Conservation (phyloP, 1,140 invertebrate genomes). For the Thaumatotibia leucotreta region DNA sequence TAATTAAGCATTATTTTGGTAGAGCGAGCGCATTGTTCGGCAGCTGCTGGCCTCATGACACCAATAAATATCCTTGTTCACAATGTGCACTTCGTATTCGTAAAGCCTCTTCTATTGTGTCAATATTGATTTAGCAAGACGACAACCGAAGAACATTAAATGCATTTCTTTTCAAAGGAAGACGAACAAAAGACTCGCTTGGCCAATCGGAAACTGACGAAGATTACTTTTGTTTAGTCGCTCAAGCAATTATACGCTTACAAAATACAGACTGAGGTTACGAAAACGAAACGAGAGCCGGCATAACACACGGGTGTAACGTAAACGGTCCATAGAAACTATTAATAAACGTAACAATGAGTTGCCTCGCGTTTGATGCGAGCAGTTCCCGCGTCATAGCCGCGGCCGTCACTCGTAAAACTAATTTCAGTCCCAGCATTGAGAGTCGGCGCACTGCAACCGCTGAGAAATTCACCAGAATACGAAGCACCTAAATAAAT, state of each 20-base stretch:
- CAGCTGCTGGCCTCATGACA: conserved; percentile 54
- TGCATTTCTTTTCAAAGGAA: conserved; percentile 4
- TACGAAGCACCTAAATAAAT: background rate
- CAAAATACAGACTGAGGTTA: conserved; percentile 51
- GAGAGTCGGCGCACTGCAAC: conserved; percentile 28
- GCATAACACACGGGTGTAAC: conserved; percentile 49
- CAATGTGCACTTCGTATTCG: conserved; percentile 20
- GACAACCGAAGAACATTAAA: conserved; percentile 19
- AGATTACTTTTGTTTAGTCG: conserved; percentile 5
- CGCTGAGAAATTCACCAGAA: conserved; percentile 18
- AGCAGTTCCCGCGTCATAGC: conserved; percentile 50
- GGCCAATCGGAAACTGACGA: background rate
- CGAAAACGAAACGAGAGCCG: conserved; percentile 35
- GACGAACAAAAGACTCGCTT: background rate
- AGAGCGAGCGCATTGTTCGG: conserved; percentile 46
- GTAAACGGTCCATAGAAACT: conserved; percentile 57
- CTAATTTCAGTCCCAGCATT: conserved; percentile 56
- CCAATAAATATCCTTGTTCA: conserved; percentile 38
- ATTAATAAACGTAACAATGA: conserved; percentile 72
- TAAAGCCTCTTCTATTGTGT: conserved; percentile 24
- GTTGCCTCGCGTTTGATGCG: conserved; percentile 53
- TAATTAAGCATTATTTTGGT: conserved; percentile 55
- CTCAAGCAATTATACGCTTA: conserved; percentile 27
- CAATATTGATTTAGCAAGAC: conserved; percentile 28
- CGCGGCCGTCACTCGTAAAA: conserved; percentile 59